A percentile compares a stretch with the other conserved stretches of the same genome.
Evolutionary conservation across 1,140 invertebrate species (phyloP).

Genomic region (Lamellibrachia luymesi): DNA sequence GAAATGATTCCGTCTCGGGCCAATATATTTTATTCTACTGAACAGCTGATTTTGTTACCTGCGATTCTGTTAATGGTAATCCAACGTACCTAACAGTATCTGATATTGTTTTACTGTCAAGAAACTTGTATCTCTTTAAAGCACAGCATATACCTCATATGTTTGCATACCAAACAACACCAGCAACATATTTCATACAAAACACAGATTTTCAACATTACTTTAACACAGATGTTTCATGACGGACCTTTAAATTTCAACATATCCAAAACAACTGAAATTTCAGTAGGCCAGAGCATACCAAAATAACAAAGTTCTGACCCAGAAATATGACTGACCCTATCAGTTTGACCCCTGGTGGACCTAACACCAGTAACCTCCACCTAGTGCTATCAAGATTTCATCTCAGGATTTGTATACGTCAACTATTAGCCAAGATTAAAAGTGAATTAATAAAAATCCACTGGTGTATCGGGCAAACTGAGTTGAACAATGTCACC

Average conservation of each 20-base stretch:
- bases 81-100: no score
- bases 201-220: not conserved
- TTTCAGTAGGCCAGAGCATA: not conserved
- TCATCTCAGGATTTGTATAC: not conserved
- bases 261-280: not conserved
- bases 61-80: no score
- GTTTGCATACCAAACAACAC: not conserved
- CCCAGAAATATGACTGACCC: not conserved
- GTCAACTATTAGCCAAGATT: not conserved
- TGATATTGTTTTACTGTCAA: no score
- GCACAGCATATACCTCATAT: not conserved
- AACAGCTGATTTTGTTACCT: no score
- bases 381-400: not conserved
- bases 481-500: no score
- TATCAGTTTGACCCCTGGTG: not conserved
- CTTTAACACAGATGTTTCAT: not conserved
- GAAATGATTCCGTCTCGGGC: no score
- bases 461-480: not conserved
- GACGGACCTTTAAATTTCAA: not conserved
- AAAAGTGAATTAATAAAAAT: not conserved
- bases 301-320: not conserved
- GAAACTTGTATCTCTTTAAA: not conserved
- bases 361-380: not conserved
- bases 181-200: not conserved
- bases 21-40: no score